phyloP scores from a whole-genome alignment of 2,888 invertebrate species.

The Copidosoma aretas region DNA sequence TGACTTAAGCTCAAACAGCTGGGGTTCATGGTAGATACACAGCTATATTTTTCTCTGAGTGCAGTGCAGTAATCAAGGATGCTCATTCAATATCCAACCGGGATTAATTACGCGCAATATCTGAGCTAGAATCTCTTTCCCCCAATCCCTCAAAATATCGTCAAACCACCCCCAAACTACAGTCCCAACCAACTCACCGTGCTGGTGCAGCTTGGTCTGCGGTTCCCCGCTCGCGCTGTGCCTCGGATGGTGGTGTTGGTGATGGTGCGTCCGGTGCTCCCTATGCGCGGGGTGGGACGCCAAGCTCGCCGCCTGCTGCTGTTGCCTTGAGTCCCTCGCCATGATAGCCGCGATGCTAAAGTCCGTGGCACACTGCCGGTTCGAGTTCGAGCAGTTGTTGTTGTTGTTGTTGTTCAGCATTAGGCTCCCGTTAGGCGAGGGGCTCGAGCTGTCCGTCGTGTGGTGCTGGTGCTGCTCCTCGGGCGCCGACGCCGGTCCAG shows the following conservation, averaged over 20 bases:
- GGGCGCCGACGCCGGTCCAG: conserved; percentile 5
- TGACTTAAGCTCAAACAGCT: too few relatives aligned
- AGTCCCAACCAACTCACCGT: not conserved
- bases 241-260: conserved; percentile 41
- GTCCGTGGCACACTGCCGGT: conserved; percentile 86
- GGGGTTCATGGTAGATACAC: too few relatives aligned
- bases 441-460: conserved; percentile 62
- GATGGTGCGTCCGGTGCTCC: conserved; percentile 59
- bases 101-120: too few relatives aligned
- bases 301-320: conserved; percentile 63
- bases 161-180: too few relatives aligned
- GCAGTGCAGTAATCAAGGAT: too few relatives aligned
- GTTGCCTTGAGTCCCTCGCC: conserved; percentile 73
- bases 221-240: conserved; percentile 36
- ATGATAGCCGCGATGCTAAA: conserved; percentile 86
- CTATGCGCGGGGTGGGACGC: conserved; percentile 46
- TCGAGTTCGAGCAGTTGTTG: conserved; percentile 62
- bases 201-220: not conserved
- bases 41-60: too few relatives aligned
- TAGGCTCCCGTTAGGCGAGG: conserved; percentile 58
- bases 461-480: conserved; percentile 30
- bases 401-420: too few relatives aligned
- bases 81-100: too few relatives aligned
- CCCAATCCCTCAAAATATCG: too few relatives aligned
- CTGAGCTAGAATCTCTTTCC: too few relatives aligned